A percentile compares a stretch with the other conserved stretches of the same genome.
These are phyloP conservation scores for Dufourea novaeangliae DNA, from an alignment of 1,140 invertebrate species.

Conservation along the genomic window DNA sequence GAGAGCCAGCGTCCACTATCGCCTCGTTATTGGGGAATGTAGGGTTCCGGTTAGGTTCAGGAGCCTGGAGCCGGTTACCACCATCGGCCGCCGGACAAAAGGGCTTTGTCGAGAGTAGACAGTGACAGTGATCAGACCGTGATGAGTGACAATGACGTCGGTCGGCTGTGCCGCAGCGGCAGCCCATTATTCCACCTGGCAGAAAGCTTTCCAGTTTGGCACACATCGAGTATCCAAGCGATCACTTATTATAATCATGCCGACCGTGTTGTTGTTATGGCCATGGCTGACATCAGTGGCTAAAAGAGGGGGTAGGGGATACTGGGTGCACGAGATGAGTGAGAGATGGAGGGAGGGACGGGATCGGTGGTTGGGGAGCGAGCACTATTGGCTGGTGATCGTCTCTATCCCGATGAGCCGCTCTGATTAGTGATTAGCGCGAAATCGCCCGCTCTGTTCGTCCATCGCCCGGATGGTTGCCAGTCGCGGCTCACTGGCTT, in stretches of 20 bases:
- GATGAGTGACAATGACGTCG: constrained; percentile 70
- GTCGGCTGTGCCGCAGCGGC: constrained; percentile 64
- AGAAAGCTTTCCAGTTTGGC: constrained; percentile 71
- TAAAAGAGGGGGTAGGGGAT: constrained; percentile 47
- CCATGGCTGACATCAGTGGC: constrained; percentile 66
- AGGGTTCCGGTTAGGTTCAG: constrained; percentile 61
- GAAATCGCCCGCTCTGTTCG: constrained; percentile 67
- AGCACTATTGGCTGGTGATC: constrained; percentile 57
- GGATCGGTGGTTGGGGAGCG: constrained; percentile 15
- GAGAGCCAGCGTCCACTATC: constrained; percentile 38
- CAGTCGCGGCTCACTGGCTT: constrained; percentile 68
- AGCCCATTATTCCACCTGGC: constrained; percentile 70
- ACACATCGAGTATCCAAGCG: constrained; percentile 71
- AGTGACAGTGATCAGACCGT: constrained; percentile 70
- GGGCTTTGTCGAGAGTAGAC: constrained; percentile 68
- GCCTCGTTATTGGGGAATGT: constrained; percentile 64
- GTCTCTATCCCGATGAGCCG: constrained; percentile 53
- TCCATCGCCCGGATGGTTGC: constrained; percentile 66
- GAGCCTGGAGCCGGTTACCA: constrained; percentile 60
- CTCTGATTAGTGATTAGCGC: constrained; percentile 70
- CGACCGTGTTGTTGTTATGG: constrained; percentile 63
- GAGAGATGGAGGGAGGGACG: background rate
- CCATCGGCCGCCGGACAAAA: constrained; percentile 64
- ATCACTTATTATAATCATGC: constrained; percentile 70
- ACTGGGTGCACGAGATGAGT: background rate